A percentile compares a stretch with the other conserved stretches of the same genome.
These are phyloP conservation scores for Entomobrya proxima DNA, from an alignment of 2,888 invertebrate genomes.

Conservation along the genomic window DNA sequence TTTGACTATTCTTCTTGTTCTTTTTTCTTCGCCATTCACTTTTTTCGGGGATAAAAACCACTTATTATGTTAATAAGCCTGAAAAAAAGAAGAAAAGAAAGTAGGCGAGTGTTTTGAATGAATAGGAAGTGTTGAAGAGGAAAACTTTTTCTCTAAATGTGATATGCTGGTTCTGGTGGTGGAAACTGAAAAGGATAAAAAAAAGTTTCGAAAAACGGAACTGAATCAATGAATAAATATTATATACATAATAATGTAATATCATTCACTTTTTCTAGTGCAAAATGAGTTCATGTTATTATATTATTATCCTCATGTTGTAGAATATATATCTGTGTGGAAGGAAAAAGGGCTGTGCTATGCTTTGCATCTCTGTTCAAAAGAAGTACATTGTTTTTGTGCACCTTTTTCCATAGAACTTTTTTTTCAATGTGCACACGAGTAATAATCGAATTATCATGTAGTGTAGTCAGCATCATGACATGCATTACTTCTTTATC, in stretches of 20 bases:
- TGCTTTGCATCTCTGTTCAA: too few species aligned
- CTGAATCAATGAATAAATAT: conserved; percentile 47
- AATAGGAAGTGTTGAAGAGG: conserved; percentile 59
- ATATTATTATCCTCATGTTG: background rate
- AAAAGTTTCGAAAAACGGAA: conserved; percentile 24
- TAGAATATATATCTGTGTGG: too few species aligned
- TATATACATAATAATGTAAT: conserved; percentile 28
- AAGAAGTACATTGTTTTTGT: too few species aligned
- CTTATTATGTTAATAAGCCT: conserved; percentile 66
- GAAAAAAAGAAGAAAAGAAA: conserved; percentile 14
- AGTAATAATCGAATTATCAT: too few species aligned
- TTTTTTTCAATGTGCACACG: too few species aligned
- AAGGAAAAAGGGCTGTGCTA: background rate
- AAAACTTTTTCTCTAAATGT: conserved; percentile 6
- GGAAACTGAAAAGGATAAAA: background rate
- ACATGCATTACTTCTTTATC: too few species aligned
- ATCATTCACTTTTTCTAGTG: background rate
- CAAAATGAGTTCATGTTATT: background rate
- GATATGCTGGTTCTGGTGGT: too few species aligned
- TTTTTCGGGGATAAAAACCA: conserved; percentile 52
- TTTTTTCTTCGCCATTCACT: conserved; percentile 1
- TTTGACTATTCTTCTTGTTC: conserved; percentile 19
- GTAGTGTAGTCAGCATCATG: too few species aligned
- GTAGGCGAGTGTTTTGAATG: background rate
- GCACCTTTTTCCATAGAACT: too few species aligned